Base-by-base conservation (phyloP, 2,113 vertebrate species). In the Taurulus bubalis region DNA sequence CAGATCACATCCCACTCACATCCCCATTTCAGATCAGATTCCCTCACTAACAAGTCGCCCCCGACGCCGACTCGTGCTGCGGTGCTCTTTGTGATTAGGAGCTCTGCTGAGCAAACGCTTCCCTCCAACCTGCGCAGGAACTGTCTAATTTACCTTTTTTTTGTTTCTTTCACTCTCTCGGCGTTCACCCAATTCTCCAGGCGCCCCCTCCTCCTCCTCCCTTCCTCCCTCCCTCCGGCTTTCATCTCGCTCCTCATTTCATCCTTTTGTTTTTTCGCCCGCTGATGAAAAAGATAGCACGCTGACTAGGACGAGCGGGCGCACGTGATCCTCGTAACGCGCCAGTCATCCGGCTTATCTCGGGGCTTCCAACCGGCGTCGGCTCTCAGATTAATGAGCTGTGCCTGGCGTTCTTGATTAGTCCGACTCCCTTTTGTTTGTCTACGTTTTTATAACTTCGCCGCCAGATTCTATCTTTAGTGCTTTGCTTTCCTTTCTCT, bases 371-470 rank as follows among this genome's bases (percentile, higher is more conserved):
- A 70, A 90, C 40, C 80, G 22, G 59, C 3, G 47, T 60, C 8
- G 64, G 72, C 72, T 78, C 66, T 1, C 40, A 78, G 88, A 93
- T 94, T 94, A 91, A 93, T 87, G 88, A 93, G 90, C 89, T 18
- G 72, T 28, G 91, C 84, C 87, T 88, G 90, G 85, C 76, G 58
- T 84, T 77, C 83, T 83, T 89, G 89, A 94, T 94, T 92, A 89
- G 87, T 42, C 77, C 12, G 56, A 69, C 75, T 86, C 86, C 69
- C 88, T 84, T 56, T 93, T 90, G 89, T 92, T 88, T 84, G 85
- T 84, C 85, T 84, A 71, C 32, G 62, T 81, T 88, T 91, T 85
- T 81, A 88, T 91, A 88, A 79, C 89, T 69, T 72, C 42, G 62
- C 83, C 51, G 34, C 80, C 80, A 75, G 77, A 90, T 89, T 87